Conservation (phyloP, 2,797 vertebrate genomes). For the Melanotaenia maccullochi region DNA sequence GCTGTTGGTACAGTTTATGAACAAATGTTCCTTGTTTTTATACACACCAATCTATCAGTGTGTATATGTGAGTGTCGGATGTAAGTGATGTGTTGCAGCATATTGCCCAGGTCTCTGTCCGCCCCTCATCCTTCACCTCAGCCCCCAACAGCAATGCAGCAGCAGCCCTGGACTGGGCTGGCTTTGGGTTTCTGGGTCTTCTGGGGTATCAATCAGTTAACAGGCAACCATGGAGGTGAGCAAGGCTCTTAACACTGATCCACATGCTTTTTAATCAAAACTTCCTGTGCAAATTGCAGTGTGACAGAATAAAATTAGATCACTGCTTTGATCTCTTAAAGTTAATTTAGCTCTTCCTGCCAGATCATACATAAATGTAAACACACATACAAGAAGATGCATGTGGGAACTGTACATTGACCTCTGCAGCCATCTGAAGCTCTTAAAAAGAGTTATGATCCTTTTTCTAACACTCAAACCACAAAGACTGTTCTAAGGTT, state of each 20-base stretch:
- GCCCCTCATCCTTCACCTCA: slow-evolving; percentile 10
- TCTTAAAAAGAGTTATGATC: slow-evolving; percentile 12
- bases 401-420: slow-evolving; percentile 13
- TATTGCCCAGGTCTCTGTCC: slow-evolving; percentile 28
- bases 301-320: slow-evolving; percentile 59
- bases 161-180: slow-evolving; percentile 32
- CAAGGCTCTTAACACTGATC: slow-evolving; percentile 45
- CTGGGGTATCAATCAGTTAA: slow-evolving; percentile 74
- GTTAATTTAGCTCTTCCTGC: slow-evolving; percentile 48
- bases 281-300: slow-evolving; percentile 52
- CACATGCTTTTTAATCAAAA: slow-evolving; percentile 69
- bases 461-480: slow-evolving; percentile 7
- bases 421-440: not conserved
- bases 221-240: slow-evolving; percentile 54
- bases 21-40: slow-evolving; percentile 7
- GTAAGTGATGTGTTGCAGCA: slow-evolving; percentile 43
- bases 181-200: slow-evolving; percentile 49
- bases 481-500: not conserved
- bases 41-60: slow-evolving; percentile 4
- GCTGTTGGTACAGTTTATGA: not conserved
- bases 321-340: slow-evolving; percentile 65
- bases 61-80: slow-evolving; percentile 5
- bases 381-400: slow-evolving; percentile 1
- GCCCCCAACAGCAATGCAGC: slow-evolving; percentile 34
- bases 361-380: slow-evolving; percentile 4